Evolutionary conservation across 35 echinoderm and acorn worm genomes (phyloP).

Genomic region (Lytechinus variegatus): DNA sequence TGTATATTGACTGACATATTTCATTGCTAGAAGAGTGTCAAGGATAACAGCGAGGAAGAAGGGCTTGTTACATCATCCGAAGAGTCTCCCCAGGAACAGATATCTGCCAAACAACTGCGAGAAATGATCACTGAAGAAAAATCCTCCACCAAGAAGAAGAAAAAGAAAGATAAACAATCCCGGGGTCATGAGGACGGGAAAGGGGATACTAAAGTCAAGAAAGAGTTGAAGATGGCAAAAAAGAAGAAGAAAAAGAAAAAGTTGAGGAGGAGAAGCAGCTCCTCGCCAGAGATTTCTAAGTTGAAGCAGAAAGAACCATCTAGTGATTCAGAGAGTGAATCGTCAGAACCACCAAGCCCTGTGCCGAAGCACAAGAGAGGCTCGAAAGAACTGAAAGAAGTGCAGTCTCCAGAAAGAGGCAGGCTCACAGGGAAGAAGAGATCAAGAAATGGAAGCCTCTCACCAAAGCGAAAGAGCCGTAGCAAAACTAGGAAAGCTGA

Average conservation of each 20-base stretch:
- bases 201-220: background rate
- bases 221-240: background rate
- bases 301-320: background rate
- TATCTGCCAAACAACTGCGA: slow-evolving; percentile 40
- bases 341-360: slow-evolving; percentile 1
- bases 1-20: slow-evolving; percentile 20
- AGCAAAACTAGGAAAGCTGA: slow-evolving; percentile 48
- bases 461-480: slow-evolving; percentile 1
- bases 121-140: background rate
- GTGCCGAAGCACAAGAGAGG: background rate
- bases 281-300: background rate
- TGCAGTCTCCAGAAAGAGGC: background rate
- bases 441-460: slow-evolving; percentile 8
- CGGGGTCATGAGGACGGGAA: background rate
- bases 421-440: background rate
- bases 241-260: slow-evolving; percentile 45
- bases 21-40: slow-evolving; percentile 25
- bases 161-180: slow-evolving; percentile 2
- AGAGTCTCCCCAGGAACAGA: slow-evolving; percentile 11
- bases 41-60: background rate
- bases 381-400: background rate
- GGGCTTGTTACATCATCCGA: background rate
- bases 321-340: slow-evolving; percentile 37
- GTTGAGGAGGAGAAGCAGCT: background rate
- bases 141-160: slow-evolving; percentile 3